Conservation (phyloP, 2,888 invertebrate species). For the Drosophila phalerata region DNA sequence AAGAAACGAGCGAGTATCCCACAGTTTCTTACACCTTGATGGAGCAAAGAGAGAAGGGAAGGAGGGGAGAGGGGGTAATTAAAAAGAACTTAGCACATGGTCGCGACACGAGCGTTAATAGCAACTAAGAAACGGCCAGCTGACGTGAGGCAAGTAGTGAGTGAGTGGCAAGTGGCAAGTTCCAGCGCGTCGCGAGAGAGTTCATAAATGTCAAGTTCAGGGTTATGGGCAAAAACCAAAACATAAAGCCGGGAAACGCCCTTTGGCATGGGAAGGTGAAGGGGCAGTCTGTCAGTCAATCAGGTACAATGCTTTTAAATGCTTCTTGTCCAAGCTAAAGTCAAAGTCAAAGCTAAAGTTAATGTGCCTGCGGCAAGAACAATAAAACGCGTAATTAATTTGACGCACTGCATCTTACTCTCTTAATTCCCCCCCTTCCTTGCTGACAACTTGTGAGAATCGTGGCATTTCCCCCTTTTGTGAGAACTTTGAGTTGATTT, state of each 20-base stretch:
- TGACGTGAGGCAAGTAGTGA: slow-evolving; percentile 16
- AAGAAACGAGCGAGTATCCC: slow-evolving; percentile 17
- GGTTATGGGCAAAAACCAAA: slow-evolving; percentile 50
- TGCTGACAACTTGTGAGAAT: slow-evolving; percentile 58
- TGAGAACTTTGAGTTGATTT: slow-evolving; percentile 65
- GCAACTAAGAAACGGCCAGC: slow-evolving; percentile 22
- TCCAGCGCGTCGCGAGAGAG: slow-evolving; percentile 35
- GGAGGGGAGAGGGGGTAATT: slow-evolving; percentile 52
- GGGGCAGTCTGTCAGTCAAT: neutral
- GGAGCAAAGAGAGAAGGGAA: neutral
- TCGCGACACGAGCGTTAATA: slow-evolving; percentile 56
- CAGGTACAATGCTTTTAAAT: slow-evolving; percentile 39
- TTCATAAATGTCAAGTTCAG: slow-evolving; percentile 79
- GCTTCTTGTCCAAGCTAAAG: slow-evolving; percentile 28
- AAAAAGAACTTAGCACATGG: slow-evolving; percentile 77
- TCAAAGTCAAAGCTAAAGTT: slow-evolving; percentile 28
- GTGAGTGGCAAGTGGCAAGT: slow-evolving; percentile 33
- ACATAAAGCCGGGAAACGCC: slow-evolving; percentile 29
- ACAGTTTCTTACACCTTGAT: slow-evolving; percentile 30
- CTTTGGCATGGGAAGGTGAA: neutral
- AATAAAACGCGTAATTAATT: slow-evolving; percentile 74
- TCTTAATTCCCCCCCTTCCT: slow-evolving; percentile 17
- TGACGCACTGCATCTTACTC: slow-evolving; percentile 68
- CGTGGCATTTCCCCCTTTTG: slow-evolving; percentile 22
- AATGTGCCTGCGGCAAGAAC: slow-evolving; percentile 43